Evolutionary conservation across 2,888 invertebrate species (phyloP), one percentile per base, ranked within the genome.

Genomic region (Chymomyza procnemis): DNA sequence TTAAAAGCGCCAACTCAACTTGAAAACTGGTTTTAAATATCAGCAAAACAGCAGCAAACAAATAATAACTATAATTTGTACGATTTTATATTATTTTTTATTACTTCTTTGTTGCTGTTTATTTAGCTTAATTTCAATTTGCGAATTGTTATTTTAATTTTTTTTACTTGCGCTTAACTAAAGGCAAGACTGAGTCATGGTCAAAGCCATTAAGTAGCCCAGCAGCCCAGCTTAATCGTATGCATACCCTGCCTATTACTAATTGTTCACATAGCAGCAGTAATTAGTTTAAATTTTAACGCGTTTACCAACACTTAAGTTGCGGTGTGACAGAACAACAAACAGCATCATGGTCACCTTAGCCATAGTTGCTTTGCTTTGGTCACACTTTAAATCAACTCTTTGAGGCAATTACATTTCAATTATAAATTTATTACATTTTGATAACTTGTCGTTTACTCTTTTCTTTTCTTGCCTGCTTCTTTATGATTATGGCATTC

Each of bases 401-500:
- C 34, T 41, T 62, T 14, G 18, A 14, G 46, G 80, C 74, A 85
- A 85, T 82, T 85, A 80, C 72, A 73, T 74, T 75, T 78, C 85
- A 82, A 84, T 82, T 82, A 80, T 74, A 70, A 78, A 71, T 78
- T 80, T 75, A 78, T 71, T 75, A 71, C 73, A 73, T 12, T n/a
- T 55, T 55, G 55, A 19, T 55, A n/a, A 65, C 56, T 65, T 67
- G 68, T 60, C 41, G 56, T 55, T 54, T 71, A 41, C 60, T 62
- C 19, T 21, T 48, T 64, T 19, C 34, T 64, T 59, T 67, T 61
- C 63, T 18, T 47, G n/a, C n/a, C n/a, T 61, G 57, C 60, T 61
- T 64, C 26, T 81, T 75, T 77, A 81, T 75, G 80, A 78, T 71
- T 76, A 73, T 75, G 76, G 80, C 74, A 80, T 74, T 82, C 80